Conservation (phyloP, 1,140 invertebrate genomes). For the Scylla paramamosain region DNA sequence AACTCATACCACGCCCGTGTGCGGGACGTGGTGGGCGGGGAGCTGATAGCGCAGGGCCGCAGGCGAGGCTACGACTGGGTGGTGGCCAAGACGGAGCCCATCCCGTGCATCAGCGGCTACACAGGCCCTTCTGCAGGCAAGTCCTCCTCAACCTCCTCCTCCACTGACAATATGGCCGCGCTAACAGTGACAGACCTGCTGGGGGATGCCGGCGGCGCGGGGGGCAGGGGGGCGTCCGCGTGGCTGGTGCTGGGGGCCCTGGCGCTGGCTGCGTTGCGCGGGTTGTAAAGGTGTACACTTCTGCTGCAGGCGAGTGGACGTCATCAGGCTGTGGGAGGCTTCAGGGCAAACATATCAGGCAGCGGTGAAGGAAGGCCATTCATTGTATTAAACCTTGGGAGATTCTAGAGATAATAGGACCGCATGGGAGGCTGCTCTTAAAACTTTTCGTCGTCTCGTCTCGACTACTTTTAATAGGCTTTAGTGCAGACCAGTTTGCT, state of each 20-base stretch:
- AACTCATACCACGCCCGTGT: slow-evolving; percentile 90
- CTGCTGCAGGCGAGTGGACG: not conserved
- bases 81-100: slow-evolving; percentile 87
- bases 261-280: not conserved
- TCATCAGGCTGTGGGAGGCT: not conserved
- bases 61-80: slow-evolving; percentile 89
- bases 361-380: too few species aligned
- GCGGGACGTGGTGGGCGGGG: slow-evolving; percentile 85
- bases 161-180: slow-evolving; percentile 62
- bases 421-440: too few species aligned
- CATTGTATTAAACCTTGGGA: too few species aligned
- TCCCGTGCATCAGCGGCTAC: slow-evolving; percentile 31
- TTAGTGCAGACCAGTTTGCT: too few species aligned
- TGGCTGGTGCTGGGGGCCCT: not conserved
- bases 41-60: slow-evolving; percentile 85
- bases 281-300: not conserved
- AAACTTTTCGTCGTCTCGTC: too few species aligned
- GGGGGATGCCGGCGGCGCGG: not conserved
- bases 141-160: slow-evolving; percentile 44
- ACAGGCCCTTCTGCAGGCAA: slow-evolving; percentile 50
- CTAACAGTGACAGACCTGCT: slow-evolving; percentile 15
- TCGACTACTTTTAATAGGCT: too few species aligned
- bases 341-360: too few species aligned
- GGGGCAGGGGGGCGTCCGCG: not conserved
- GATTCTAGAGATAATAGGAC: too few species aligned